Evolutionary conservation across 1,140 invertebrate species (phyloP).

Genomic region (Drosophila nebulosa): DNA sequence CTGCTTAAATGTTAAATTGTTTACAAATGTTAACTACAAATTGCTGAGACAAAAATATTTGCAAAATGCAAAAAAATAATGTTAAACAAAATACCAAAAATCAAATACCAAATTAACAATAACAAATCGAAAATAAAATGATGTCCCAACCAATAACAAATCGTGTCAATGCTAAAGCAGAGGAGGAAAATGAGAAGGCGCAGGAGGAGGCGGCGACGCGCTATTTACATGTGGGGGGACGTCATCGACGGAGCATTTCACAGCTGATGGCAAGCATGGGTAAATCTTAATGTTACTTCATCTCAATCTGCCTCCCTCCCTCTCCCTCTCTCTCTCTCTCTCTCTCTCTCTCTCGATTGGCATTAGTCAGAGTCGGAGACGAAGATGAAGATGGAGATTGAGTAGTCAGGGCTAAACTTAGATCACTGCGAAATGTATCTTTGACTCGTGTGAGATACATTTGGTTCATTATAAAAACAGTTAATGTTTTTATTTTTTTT

Average conservation of each 20-base stretch:
- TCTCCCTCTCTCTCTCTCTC: no score
- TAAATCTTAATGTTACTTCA: conserved; percentile 35
- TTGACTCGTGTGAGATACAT: not conserved
- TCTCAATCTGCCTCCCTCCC: not conserved
- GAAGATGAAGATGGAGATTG: conserved; percentile 3
- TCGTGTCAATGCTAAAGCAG: not conserved
- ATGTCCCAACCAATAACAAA: conserved; percentile 13
- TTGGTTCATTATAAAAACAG: conserved; percentile 49
- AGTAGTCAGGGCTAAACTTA: conserved; percentile 26
- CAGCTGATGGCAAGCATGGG: conserved; percentile 79
- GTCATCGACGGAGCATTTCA: conserved; percentile 79
- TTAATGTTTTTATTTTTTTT: conserved; percentile 14
- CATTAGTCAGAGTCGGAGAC: not conserved
- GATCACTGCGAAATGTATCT: conserved; percentile 32
- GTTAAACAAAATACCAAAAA: conserved; percentile 42
- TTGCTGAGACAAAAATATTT: conserved; percentile 18
- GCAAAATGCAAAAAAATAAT: conserved; percentile 9
- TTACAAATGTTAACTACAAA: conserved; percentile 18
- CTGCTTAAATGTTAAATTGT: conserved; percentile 5
- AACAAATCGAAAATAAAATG: conserved; percentile 17
- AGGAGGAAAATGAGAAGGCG: conserved; percentile 12
- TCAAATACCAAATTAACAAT: conserved; percentile 52
- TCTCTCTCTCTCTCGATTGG: not conserved
- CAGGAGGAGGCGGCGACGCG: conserved; percentile 24
- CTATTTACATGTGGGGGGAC: conserved; percentile 50